These are phyloP conservation scores for Platanista minor DNA, from an alignment of 2,113 vertebrate species.

Conservation along the genomic window DNA sequence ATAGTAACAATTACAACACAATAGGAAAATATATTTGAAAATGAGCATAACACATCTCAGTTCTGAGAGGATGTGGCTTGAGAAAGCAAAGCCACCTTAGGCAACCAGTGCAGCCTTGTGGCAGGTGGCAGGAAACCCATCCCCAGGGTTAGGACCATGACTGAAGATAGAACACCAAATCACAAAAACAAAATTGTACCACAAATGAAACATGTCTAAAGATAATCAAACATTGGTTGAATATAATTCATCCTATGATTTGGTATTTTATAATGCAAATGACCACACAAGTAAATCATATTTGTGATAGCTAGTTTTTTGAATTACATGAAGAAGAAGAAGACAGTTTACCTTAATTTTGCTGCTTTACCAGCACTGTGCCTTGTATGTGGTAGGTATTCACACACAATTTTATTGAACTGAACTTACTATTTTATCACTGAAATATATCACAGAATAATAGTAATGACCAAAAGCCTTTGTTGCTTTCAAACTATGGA, in stretches of 20 bases:
- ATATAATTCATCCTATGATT: not conserved
- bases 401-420: not conserved
- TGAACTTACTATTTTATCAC: not conserved
- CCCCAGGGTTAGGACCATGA: no score
- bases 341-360: not conserved
- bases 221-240: not conserved
- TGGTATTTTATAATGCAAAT: not conserved
- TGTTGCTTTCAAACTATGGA: not conserved
- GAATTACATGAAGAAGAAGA: not conserved
- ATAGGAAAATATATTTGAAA: not conserved
- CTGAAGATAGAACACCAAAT: not conserved
- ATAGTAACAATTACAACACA: not conserved
- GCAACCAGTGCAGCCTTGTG: fast-evolving
- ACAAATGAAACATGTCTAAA: not conserved
- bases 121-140: not conserved
- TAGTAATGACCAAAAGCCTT: not conserved
- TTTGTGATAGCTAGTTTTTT: not conserved
- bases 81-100: not conserved
- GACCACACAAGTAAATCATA: not conserved
- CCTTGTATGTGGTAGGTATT: not conserved
- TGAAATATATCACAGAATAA: not conserved
- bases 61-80: not conserved
- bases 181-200: not conserved
- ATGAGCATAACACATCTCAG: not conserved
- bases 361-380: not conserved